These are phyloP conservation scores for Pollachius pollachius DNA, from an alignment of 2,113 vertebrate genomes.

Conservation along the genomic window DNA sequence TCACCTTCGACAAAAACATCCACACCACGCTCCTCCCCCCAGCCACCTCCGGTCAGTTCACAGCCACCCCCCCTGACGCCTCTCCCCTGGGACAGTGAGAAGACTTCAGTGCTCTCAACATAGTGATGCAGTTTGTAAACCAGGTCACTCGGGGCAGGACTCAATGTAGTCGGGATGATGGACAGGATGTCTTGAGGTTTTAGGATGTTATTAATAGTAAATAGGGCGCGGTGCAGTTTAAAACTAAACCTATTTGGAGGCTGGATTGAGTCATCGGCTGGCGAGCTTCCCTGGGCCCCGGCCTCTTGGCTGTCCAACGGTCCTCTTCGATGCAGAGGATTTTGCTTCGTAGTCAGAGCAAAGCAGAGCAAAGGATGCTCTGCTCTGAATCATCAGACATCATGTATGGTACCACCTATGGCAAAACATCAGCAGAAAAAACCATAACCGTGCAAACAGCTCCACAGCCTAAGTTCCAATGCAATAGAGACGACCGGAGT, in stretches of 20 bases:
- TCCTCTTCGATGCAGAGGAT: no score
- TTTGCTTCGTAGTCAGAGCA: no score
- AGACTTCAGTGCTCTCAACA: not conserved
- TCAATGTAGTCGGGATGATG: not conserved
- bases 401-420: no score
- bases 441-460: no score
- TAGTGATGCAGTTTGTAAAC: not conserved
- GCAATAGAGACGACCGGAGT: no score
- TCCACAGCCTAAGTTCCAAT: no score
- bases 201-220: not conserved
- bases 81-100: not conserved
- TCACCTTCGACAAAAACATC: conserved; percentile 75
- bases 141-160: not conserved
- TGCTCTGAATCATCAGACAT: no score
- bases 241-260: not conserved
- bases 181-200: not conserved
- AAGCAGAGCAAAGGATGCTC: no score
- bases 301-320: no score
- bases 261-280: not conserved
- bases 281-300: not conserved
- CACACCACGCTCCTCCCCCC: conserved; percentile 64
- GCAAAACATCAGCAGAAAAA: no score
- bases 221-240: not conserved
- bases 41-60: conserved; percentile 61
- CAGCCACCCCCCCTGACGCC: not conserved